These are phyloP conservation scores for Globodera rostochiensis DNA, from an alignment of 1,140 invertebrate genomes.

Conservation along the genomic window DNA sequence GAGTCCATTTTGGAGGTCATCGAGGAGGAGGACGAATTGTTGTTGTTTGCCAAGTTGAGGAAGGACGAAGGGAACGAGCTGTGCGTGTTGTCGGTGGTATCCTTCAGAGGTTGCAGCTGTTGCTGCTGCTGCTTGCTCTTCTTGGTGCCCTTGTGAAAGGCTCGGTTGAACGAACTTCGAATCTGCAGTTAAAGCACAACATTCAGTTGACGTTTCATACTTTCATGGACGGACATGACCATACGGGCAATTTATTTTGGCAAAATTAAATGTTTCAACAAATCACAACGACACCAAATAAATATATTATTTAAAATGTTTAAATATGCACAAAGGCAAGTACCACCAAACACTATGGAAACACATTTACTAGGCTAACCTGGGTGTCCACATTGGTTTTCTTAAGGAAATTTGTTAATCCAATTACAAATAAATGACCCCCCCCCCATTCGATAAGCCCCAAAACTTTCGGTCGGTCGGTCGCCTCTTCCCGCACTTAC, in stretches of 20 bases:
- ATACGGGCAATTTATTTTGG: not conserved
- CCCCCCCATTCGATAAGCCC: not conserved
- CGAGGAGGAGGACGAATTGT: slow-evolving; percentile 18
- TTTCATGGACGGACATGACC: not conserved
- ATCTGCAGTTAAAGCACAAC: slow-evolving; percentile 70
- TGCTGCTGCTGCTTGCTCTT: slow-evolving; percentile 65
- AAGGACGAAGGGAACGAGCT: not conserved
- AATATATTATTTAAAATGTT: too few relatives aligned
- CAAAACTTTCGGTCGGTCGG: not conserved
- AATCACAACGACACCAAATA: not conserved
- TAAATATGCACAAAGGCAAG: too few relatives aligned
- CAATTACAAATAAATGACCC: not conserved
- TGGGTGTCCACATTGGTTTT: slow-evolving; percentile 47
- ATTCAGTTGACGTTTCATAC: not conserved
- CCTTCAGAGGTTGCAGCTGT: not conserved
- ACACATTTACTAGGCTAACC: slow-evolving; percentile 12
- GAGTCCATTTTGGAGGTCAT: slow-evolving; percentile 26
- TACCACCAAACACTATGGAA: not conserved
- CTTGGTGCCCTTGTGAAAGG: slow-evolving; percentile 80
- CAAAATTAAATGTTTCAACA: not conserved
- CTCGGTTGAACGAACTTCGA: slow-evolving; percentile 92
- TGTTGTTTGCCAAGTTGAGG: too few relatives aligned
- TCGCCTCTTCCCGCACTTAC: slow-evolving; percentile 23
- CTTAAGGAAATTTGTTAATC: slow-evolving; percentile 27
- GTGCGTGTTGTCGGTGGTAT: slow-evolving; percentile 59